These are phyloP conservation scores for Alectura lathami DNA, from an alignment of 2,113 vertebrate genomes.

Conservation along the genomic window DNA sequence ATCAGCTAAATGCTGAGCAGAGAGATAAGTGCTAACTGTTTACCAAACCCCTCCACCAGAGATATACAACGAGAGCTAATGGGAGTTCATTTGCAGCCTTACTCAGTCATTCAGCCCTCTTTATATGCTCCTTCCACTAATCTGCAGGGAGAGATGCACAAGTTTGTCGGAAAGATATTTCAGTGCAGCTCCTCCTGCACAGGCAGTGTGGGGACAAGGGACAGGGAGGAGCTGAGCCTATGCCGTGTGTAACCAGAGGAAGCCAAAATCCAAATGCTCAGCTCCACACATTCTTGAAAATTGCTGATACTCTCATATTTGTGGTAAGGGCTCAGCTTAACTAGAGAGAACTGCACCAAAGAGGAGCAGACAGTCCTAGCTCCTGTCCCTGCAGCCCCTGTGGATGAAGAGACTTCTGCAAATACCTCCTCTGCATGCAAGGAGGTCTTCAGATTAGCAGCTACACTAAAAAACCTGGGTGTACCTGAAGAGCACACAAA, in stretches of 20 bases:
- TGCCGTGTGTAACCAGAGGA: neutral
- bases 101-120: conserved; percentile 60
- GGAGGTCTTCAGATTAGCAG: neutral
- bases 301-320: neutral
- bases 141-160: neutral
- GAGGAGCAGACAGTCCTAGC: neutral
- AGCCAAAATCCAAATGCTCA: neutral
- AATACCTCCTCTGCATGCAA: neutral
- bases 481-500: neutral
- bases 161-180: neutral
- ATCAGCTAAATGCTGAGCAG: conserved; percentile 78
- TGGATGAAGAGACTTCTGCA: neutral
- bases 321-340: neutral
- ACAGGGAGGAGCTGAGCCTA: neutral
- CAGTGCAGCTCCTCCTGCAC: neutral
- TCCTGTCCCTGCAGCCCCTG: neutral
- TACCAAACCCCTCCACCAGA: conserved; percentile 66
- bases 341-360: accelerated
- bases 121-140: conserved; percentile 65
- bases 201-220: neutral
- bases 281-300: neutral
- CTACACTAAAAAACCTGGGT: neutral
- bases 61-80: conserved; percentile 53
- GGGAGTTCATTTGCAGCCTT: conserved; percentile 67
- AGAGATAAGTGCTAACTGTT: conserved; percentile 75